Evolutionary conservation across 2,797 vertebrate species (phyloP), one percentile per base, ranked within the genome.

Genomic region (Hydrophis major): DNA sequence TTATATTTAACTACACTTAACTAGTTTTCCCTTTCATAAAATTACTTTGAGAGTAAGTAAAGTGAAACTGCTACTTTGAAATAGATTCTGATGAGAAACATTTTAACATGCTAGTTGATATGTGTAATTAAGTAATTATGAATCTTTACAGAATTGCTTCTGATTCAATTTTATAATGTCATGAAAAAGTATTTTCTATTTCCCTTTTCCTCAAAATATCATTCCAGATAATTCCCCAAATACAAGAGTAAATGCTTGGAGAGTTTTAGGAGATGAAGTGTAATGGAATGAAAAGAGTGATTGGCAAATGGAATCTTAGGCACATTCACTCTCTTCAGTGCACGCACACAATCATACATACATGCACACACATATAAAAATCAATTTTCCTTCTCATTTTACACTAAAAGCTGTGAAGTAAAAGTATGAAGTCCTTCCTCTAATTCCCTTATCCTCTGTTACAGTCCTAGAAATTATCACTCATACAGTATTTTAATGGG

Each of bases 1-100:
- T 94, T 96, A 74, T 93, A 66, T 13, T 91, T 90, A 90, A 91
- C 87, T 57, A 66, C 2, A 87, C 5, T 91, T 93, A 94, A 89
- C 53, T 91, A 93, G 57, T 25, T 59, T 53, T 55, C 0, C 53
- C 22, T 88, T 92, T 37, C 16, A 42, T 11, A 88, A 32, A 3
- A 0, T 20, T 50, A 60, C 93, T 78, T 0, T 56, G 89, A 89
- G 78, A 88, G 0, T 83, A 13, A 90, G 8, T 57, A 50, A 94
- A 28, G 87, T 91, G 61, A 90, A 42, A 90, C 1, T 1, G 89
- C n/a, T 89, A 13, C 59, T 83, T 86, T 18, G 55, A 60, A 83
- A 83, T 42, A 89, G 91, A 11, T 4, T 47, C 18, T 53, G 92
- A 13, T 2, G 27, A 93, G 2, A 69, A 91, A 93, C 27, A 4